These are phyloP conservation scores for Oligia strigilis DNA, from an alignment of 2,888 invertebrate genomes.

Conservation along the genomic window DNA sequence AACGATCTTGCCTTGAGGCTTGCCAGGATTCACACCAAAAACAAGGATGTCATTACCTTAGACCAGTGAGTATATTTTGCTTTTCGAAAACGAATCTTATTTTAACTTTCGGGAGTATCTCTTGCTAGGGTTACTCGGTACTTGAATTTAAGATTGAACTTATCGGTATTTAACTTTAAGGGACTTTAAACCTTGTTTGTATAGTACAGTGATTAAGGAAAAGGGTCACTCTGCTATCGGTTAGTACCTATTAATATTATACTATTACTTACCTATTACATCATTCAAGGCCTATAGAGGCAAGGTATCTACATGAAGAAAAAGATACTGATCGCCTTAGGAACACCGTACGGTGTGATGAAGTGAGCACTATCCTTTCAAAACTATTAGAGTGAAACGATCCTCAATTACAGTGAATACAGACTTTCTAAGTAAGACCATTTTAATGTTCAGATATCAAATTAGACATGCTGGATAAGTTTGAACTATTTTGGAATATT, in stretches of 20 bases:
- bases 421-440: conserved; percentile 11
- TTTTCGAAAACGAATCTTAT: conserved; percentile 17
- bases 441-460: conserved; percentile 8
- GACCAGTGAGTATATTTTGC: conserved; percentile 96
- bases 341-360: neutral
- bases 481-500: conserved; percentile 17
- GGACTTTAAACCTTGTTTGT: conserved; percentile 11
- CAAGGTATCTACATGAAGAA: conserved; percentile 7
- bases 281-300: neutral
- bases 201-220: conserved; percentile 26
- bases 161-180: conserved; percentile 22
- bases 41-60: conserved; percentile 97
- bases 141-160: conserved; percentile 29
- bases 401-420: conserved; percentile 18
- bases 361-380: conserved; percentile 17
- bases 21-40: conserved; percentile 96
- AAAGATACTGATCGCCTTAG: conserved; percentile 19
- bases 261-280: neutral
- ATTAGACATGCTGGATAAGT: conserved; percentile 20
- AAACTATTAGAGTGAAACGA: conserved; percentile 9
- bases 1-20: conserved; percentile 98
- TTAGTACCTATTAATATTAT: conserved; percentile 8
- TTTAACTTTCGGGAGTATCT: conserved; percentile 29
- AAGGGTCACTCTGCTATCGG: conserved; percentile 38
- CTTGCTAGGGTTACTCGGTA: conserved; percentile 27